Evolutionary conservation across 1,140 invertebrate species (phyloP).

Genomic region (Psilanteris sp.): DNA sequence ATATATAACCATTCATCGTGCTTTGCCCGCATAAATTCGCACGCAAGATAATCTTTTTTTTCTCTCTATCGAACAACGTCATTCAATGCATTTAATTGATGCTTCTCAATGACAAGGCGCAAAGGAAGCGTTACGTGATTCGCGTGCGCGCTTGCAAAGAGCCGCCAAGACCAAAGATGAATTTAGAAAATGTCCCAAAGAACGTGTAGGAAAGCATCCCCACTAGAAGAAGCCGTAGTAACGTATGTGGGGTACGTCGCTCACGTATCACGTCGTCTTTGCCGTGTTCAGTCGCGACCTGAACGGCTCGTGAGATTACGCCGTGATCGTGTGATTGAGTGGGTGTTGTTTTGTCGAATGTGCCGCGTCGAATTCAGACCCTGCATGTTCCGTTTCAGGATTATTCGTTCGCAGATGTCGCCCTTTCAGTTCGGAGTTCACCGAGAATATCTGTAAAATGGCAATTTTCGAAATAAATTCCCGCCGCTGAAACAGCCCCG

Average conservation of each 20-base stretch:
- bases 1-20: no score
- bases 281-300: conserved; percentile 70
- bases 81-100: conserved; percentile 38
- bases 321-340: conserved; percentile 51
- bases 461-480: no score
- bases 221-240: conserved; percentile 75
- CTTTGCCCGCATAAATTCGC: no score
- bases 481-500: no score
- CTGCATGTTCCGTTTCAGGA: not conserved
- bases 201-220: conserved; percentile 65
- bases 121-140: conserved; percentile 59
- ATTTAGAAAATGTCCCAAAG: conserved; percentile 65
- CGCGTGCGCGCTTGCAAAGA: conserved; percentile 46
- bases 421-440: no score
- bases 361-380: conserved; percentile 6
- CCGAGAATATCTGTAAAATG: no score
- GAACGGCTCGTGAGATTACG: conserved; percentile 68
- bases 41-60: no score
- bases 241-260: conserved; percentile 75
- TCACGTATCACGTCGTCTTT: conserved; percentile 68
- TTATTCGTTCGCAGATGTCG: no score
- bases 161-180: conserved; percentile 50
- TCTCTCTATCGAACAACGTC: conserved; percentile 1
- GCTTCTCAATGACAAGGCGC: conserved; percentile 48
- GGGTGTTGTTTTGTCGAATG: conserved; percentile 17